Conservation (phyloP, 37 sponge, comb jelly and placozoan species). For the Aphrocallistes beatrix region DNA sequence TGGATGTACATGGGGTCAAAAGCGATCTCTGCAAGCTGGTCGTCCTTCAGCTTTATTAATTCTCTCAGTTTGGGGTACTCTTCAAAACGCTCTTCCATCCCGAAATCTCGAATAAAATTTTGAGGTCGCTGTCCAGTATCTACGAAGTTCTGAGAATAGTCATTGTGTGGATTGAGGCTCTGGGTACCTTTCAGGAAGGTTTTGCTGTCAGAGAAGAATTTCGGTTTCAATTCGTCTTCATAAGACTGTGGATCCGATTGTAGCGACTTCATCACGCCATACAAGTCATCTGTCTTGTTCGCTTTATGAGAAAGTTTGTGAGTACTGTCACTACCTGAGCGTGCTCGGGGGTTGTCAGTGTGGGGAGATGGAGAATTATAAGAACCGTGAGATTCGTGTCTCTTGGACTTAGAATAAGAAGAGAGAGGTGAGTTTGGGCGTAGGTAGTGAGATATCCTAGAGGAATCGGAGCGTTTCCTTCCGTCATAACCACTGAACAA, state of each 20-base stretch:
- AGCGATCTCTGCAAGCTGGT: constrained; percentile 40
- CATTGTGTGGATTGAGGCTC: constrained; percentile 92
- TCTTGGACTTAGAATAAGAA: background rate
- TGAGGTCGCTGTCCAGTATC: constrained; percentile 87
- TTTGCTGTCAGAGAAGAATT: constrained; percentile 21
- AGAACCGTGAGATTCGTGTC: background rate
- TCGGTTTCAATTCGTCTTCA: constrained; percentile 20
- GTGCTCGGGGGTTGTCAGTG: background rate
- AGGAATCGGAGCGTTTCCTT: background rate
- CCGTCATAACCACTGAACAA: background rate
- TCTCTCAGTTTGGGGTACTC: constrained; percentile 94
- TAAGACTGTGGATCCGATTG: background rate
- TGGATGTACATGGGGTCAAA: constrained; percentile 42
- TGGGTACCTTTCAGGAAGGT: constrained; percentile 59
- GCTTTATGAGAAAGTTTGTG: background rate
- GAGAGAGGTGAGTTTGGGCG: too few species aligned
- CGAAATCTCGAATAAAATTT: constrained; percentile 86
- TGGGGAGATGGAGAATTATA: background rate
- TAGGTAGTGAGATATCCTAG: too few species aligned
- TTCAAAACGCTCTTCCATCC: constrained; percentile 77
- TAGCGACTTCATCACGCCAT: background rate
- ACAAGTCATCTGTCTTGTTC: background rate
- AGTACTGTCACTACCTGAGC: background rate
- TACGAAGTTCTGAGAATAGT: constrained; percentile 90
- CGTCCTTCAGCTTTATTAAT: constrained; percentile 78